Evolutionary conservation across 2,888 invertebrate species (phyloP).

Genomic region (Mythimna vitellina): DNA sequence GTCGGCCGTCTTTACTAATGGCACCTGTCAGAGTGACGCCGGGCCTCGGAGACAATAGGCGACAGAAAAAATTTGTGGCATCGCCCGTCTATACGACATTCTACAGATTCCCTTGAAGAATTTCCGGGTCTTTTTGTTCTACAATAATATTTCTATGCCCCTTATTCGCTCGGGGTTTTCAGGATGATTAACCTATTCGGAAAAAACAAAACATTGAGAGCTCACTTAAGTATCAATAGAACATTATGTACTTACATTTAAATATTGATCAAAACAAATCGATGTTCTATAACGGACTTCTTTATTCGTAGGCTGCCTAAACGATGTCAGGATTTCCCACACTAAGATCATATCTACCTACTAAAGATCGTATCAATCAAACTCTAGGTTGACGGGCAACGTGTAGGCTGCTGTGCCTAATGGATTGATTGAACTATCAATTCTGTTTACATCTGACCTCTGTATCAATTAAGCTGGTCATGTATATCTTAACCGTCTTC

Average conservation of each 20-base stretch:
- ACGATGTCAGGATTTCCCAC: conserved; percentile 42
- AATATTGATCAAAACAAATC: conserved; percentile 27
- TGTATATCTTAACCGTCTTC: conserved; percentile 53
- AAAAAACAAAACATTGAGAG: conserved; percentile 16
- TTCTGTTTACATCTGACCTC: conserved; percentile 62
- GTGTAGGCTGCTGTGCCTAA: conserved; percentile 62
- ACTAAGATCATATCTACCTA: conserved; percentile 34
- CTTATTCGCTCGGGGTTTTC: conserved; percentile 8
- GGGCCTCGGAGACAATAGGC: conserved; percentile 69
- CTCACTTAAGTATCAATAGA: conserved; percentile 6
- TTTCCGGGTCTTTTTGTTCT: conserved; percentile 67
- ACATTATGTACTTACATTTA: not conserved
- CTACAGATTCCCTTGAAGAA: conserved; percentile 64
- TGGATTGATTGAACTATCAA: conserved; percentile 66
- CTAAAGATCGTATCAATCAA: conserved; percentile 60
- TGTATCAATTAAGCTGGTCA: conserved; percentile 66
- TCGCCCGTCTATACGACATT: conserved; percentile 60
- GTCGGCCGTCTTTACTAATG: conserved; percentile 77
- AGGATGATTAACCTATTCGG: not conserved
- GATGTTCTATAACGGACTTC: conserved; percentile 1
- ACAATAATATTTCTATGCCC: conserved; percentile 31
- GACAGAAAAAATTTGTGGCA: conserved; percentile 66
- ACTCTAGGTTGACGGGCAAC: conserved; percentile 56
- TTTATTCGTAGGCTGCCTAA: conserved; percentile 25
- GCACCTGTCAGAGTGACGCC: conserved; percentile 75